Evolutionary conservation across 2,888 invertebrate species (phyloP).

Genomic region (Microctonus hyperodae): DNA sequence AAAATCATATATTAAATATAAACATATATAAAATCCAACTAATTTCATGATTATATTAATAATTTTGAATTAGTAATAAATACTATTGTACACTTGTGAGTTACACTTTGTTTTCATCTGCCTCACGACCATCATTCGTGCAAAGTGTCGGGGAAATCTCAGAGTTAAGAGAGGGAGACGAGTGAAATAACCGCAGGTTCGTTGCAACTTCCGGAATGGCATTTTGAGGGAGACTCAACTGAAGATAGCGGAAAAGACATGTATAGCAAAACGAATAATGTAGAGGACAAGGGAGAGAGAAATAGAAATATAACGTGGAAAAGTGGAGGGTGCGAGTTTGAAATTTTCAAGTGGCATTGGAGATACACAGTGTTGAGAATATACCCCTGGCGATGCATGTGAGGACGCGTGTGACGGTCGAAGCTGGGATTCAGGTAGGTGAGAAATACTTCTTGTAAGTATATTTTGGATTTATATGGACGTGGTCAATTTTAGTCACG

Average conservation of each 20-base stretch:
- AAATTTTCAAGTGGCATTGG: constrained; percentile 20
- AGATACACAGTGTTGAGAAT: constrained; percentile 6
- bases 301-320: constrained; percentile 10
- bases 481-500: constrained; percentile 24
- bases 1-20: not conserved
- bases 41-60: not conserved
- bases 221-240: constrained; percentile 9
- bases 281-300: not conserved
- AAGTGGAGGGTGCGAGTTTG: constrained; percentile 15
- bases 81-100: not conserved
- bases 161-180: not conserved
- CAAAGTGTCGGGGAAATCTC: constrained; percentile 7
- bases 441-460: constrained; percentile 39
- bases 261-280: not conserved
- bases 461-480: constrained; percentile 22
- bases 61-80: not conserved
- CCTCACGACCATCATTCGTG: not conserved
- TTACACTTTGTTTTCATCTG: not conserved
- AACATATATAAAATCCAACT: not conserved
- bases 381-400: constrained; percentile 43
- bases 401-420: constrained; percentile 43
- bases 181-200: constrained; percentile 16
- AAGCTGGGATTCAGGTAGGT: constrained; percentile 40
- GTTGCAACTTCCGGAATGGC: constrained; percentile 29
- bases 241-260: constrained; percentile 6